Evolutionary conservation across 2,797 vertebrate species (phyloP).

Genomic region (Rachycentron canadum): DNA sequence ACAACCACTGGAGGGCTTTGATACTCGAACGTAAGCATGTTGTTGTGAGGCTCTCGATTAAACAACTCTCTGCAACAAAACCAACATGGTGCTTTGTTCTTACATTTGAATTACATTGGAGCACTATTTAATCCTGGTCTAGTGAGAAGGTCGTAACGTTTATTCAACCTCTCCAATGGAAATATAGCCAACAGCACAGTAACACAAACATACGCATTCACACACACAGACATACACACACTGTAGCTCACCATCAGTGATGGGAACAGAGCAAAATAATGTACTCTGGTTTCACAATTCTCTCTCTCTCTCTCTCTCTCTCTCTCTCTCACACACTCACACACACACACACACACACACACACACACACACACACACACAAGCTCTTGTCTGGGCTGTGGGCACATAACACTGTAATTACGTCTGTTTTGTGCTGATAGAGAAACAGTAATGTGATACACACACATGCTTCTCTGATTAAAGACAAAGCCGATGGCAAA

Average conservation of each 20-base stretch:
- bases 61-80: background rate
- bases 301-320: slow-evolving; percentile 8
- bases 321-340: too few relatives aligned
- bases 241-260: slow-evolving; percentile 7
- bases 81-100: slow-evolving; percentile 9
- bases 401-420: slow-evolving; percentile 46
- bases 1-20: background rate
- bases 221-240: slow-evolving; percentile 13
- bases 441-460: slow-evolving; percentile 52
- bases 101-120: background rate
- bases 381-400: slow-evolving; percentile 27
- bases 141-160: slow-evolving; percentile 16
- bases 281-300: slow-evolving; percentile 39
- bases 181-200: slow-evolving; percentile 1
- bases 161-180: slow-evolving; percentile 29
- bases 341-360: slow-evolving; percentile 11
- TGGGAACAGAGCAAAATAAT: slow-evolving; percentile 40
- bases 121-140: slow-evolving; percentile 19
- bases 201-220: slow-evolving; percentile 15
- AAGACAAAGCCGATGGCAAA: slow-evolving; percentile 35
- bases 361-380: slow-evolving; percentile 7
- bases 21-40: background rate
- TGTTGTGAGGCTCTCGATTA: background rate
- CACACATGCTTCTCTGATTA: slow-evolving; percentile 58
- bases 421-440: slow-evolving; percentile 62